phyloP scores from a whole-genome alignment of 2,797 vertebrate species.

The Alosa sapidissima region DNA sequence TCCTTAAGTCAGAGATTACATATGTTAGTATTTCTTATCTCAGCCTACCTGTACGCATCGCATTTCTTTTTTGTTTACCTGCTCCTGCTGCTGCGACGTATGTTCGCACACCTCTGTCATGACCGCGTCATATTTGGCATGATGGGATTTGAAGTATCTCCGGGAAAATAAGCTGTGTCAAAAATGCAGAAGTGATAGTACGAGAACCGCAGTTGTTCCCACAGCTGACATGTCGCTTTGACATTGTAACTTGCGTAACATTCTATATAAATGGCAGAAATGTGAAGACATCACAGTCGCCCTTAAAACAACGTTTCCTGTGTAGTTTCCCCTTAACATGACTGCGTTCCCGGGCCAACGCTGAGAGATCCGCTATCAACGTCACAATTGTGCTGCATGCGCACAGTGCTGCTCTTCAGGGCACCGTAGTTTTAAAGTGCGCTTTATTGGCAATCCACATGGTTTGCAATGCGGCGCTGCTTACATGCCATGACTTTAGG shows the following conservation, averaged over 20 bases:
- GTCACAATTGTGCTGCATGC: neutral
- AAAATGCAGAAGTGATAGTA: neutral
- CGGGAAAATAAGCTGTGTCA: neutral
- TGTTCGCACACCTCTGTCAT: slow-evolving; percentile 23
- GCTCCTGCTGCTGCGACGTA: slow-evolving; percentile 54
- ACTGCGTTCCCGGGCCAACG: neutral
- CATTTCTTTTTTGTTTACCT: slow-evolving; percentile 77
- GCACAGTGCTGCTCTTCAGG: neutral
- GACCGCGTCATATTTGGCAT: slow-evolving; percentile 54
- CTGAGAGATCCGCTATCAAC: neutral
- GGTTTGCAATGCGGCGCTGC: neutral
- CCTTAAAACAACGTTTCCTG: neutral
- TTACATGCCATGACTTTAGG: neutral
- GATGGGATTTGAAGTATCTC: slow-evolving; percentile 69
- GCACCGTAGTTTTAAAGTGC: neutral
- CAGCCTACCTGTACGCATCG: slow-evolving; percentile 52
- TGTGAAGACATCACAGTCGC: neutral
- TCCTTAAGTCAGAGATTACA: slow-evolving; percentile 25
- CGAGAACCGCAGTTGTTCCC: neutral
- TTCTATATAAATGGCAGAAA: neutral
- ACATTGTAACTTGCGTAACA: neutral
- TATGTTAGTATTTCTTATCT: slow-evolving; percentile 55
- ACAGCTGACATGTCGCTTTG: neutral
- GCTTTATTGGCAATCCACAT: neutral
- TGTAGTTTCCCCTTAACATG: neutral